phyloP scores from a whole-genome alignment of 2,113 vertebrate species.

The Tragulus kanchil region DNA sequence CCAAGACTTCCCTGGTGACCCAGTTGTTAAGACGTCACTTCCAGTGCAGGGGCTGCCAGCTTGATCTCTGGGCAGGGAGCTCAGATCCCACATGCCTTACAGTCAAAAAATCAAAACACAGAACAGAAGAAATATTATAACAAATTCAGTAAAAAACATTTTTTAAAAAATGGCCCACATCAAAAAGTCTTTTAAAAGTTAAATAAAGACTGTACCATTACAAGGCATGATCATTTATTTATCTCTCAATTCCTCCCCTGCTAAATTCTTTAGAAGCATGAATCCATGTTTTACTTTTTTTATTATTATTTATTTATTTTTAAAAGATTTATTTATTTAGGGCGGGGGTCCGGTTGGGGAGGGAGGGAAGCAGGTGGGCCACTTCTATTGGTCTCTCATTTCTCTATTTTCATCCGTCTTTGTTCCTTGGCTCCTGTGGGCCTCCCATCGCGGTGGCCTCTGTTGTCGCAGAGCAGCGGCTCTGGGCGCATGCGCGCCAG shows the following conservation, averaged over 20 bases:
- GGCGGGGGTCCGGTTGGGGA: too few species aligned
- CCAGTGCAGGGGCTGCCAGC: rapidly evolving
- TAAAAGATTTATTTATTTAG: too few species aligned
- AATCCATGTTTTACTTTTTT: constrained; percentile 38
- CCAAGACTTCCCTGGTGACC: background rate
- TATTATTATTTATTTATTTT: too few species aligned
- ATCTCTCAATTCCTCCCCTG: background rate
- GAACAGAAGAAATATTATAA: background rate
- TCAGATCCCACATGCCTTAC: background rate
- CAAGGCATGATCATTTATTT: background rate
- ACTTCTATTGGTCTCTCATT: too few species aligned
- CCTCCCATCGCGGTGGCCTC: too few species aligned
- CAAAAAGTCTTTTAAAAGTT: background rate
- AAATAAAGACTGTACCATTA: background rate
- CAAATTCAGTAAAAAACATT: background rate
- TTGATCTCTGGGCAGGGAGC: background rate
- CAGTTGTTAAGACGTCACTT: background rate
- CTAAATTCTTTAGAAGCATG: constrained; percentile 33
- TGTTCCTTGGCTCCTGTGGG: too few species aligned
- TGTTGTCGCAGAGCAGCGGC: too few species aligned
- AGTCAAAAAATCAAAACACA: background rate
- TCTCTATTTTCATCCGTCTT: too few species aligned
- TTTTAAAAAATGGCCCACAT: background rate
- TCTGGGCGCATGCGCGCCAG: too few species aligned
- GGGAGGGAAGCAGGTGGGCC: too few species aligned